phyloP scores from a whole-genome alignment of 1,140 invertebrate species.

The Philopotamus ludificatus region DNA sequence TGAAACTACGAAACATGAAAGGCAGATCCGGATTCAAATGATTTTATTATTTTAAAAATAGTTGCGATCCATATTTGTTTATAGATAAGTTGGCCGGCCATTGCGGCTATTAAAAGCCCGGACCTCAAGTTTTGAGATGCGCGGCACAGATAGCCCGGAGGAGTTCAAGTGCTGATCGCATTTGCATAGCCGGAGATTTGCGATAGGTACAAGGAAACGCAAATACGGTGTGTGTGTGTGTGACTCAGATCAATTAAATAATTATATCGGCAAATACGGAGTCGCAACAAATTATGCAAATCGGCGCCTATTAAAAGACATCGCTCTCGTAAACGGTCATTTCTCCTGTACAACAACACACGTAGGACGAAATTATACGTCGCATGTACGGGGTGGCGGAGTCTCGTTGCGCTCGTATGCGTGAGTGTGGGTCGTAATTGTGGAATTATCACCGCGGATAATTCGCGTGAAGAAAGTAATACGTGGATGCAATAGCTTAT shows the following conservation, averaged over 20 bases:
- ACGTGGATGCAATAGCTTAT: not conserved
- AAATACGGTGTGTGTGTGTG: not conserved
- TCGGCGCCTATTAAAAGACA: slow-evolving; percentile 11
- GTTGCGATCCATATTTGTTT: too few relatives aligned
- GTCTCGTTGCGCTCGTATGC: too few relatives aligned
- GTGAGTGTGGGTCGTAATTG: slow-evolving; percentile 18
- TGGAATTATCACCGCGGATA: slow-evolving; percentile 18
- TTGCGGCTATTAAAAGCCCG: too few relatives aligned
- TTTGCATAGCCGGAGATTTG: too few relatives aligned
- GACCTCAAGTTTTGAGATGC: too few relatives aligned
- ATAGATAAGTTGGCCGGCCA: too few relatives aligned
- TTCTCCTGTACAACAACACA: slow-evolving; percentile 3
- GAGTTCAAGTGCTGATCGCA: too few relatives aligned
- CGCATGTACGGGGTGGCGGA: too few relatives aligned
- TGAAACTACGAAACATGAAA: too few relatives aligned
- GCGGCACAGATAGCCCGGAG: too few relatives aligned
- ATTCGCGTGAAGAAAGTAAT: not conserved
- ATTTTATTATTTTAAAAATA: too few relatives aligned
- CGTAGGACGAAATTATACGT: slow-evolving; percentile 9
- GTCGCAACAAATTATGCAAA: not conserved
- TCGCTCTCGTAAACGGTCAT: slow-evolving; percentile 7
- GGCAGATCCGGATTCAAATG: too few relatives aligned
- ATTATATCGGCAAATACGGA: not conserved
- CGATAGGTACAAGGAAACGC: not conserved
- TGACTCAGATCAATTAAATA: not conserved